phyloP scores from a whole-genome alignment of 1,140 invertebrate species.

The Ylistrum balloti region DNA sequence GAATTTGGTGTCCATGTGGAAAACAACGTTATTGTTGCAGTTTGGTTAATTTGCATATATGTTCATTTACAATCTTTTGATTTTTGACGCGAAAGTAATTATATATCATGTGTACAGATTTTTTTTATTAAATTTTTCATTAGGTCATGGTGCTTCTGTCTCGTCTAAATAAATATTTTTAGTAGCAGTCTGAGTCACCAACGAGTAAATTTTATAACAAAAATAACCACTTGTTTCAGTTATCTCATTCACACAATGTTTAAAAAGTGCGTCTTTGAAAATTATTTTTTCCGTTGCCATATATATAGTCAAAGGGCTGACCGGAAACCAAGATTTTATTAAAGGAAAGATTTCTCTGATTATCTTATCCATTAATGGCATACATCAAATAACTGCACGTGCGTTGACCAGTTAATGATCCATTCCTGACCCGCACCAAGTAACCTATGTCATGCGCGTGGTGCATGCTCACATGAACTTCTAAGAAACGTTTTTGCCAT shows the following conservation, averaged over 20 bases:
- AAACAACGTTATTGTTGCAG: neutral
- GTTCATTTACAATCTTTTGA: conserved; percentile 33
- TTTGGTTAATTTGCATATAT: conserved; percentile 24
- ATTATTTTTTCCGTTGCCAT: too few relatives aligned
- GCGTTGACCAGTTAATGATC: neutral
- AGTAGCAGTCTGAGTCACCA: neutral
- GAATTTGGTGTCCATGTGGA: conserved; percentile 4
- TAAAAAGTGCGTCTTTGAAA: too few relatives aligned
- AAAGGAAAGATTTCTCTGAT: too few relatives aligned
- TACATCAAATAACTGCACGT: neutral
- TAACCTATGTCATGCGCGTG: neutral
- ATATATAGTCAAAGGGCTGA: too few relatives aligned
- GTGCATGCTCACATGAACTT: neutral
- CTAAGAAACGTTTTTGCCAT: neutral
- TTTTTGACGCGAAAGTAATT: conserved; percentile 19
- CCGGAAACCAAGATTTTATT: too few relatives aligned
- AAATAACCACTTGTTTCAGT: too few relatives aligned
- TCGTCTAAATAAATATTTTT: neutral
- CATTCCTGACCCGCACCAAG: neutral
- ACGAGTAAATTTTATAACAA: too few relatives aligned
- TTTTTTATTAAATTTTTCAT: neutral
- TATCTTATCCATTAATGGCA: conserved; percentile 11
- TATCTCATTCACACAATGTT: too few relatives aligned
- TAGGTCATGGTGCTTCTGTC: neutral
- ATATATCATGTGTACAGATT: neutral